Base-by-base conservation (phyloP, 1,140 invertebrate species). In the Brachionus manjavacas region DNA sequence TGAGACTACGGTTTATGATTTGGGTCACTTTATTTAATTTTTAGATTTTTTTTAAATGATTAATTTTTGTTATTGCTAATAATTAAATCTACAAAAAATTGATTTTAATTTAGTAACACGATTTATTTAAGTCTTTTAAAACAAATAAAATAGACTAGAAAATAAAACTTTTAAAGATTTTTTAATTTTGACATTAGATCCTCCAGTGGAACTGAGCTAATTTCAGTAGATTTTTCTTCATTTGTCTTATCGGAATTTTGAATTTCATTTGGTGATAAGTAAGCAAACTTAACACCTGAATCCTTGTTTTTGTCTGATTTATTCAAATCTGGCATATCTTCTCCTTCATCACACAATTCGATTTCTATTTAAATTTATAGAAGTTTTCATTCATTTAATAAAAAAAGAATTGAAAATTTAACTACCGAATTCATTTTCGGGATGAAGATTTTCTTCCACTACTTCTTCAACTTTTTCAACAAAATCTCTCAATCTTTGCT, bases 131-230 rank as follows among this genome's bases (percentile, higher is more conserved):
- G 4, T 16, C 52, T 55, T 20, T 16, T 16, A 16, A 55, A 55
- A 20, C 12, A 20, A 20, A 60, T 55, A 23, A 60, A 60, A 23
- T 6, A 23, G 16, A 25, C 52, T 60, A 39, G 46, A 46, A 76
- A 76, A 49, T 6, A 9, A 49, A 12, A 28, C 1, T 9, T 41
- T 46, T 81, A 81, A 64, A 81, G 52, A 81, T 81, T 81, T 28
- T 81, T 81, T 14, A 81, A 43, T 25, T 81, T 66, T 60, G 79
- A 60, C 79, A 81, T 81, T 0, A 81, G 64, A 68, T 81, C 79
- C 35, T 81, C 79, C 11, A 81, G 28, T 23, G 49, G 79, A 11
- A 81, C 52, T 60, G 52, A 60, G n/a, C 39, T 41, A 23, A 64
- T 68, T 43, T 39, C 52, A 81, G 35, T 46, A n/a, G 79, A 28